These are phyloP conservation scores for Nemotelus pantherinus DNA, from an alignment of 2,888 invertebrate genomes.

Conservation along the genomic window DNA sequence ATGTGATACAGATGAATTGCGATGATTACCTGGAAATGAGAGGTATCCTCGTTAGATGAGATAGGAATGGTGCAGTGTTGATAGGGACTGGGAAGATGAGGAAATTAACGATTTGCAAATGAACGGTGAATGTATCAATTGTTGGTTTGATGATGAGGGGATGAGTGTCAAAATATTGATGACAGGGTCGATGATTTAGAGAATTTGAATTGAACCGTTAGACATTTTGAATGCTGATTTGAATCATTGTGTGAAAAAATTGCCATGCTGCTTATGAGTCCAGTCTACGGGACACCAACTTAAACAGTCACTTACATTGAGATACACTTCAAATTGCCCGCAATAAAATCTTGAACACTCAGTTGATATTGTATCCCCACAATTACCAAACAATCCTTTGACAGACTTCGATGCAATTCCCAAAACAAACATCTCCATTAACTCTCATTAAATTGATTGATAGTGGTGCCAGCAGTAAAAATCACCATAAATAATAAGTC, in stretches of 20 bases:
- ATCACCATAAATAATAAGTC: slow-evolving; percentile 36
- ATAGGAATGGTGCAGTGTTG: too few species aligned
- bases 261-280: too few species aligned
- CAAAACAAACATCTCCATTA: slow-evolving; percentile 44
- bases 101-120: neutral
- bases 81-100: neutral
- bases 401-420: slow-evolving; percentile 3
- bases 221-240: too few species aligned
- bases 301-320: too few species aligned
- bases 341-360: too few species aligned
- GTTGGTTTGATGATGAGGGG: neutral
- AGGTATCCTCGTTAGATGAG: neutral
- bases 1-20: slow-evolving; percentile 10
- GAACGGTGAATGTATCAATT: slow-evolving; percentile 5
- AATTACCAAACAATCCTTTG: slow-evolving; percentile 8
- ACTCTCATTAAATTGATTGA: slow-evolving; percentile 43
- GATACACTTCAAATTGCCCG: too few species aligned
- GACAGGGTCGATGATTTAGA: too few species aligned
- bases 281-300: too few species aligned
- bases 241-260: too few species aligned
- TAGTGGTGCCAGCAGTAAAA: slow-evolving; percentile 41
- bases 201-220: too few species aligned
- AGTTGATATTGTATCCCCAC: too few species aligned
- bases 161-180: slow-evolving; percentile 30
- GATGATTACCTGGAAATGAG: slow-evolving; percentile 29